phyloP scores from a whole-genome alignment of 1,140 invertebrate genomes.

The Orius laevigatus region DNA sequence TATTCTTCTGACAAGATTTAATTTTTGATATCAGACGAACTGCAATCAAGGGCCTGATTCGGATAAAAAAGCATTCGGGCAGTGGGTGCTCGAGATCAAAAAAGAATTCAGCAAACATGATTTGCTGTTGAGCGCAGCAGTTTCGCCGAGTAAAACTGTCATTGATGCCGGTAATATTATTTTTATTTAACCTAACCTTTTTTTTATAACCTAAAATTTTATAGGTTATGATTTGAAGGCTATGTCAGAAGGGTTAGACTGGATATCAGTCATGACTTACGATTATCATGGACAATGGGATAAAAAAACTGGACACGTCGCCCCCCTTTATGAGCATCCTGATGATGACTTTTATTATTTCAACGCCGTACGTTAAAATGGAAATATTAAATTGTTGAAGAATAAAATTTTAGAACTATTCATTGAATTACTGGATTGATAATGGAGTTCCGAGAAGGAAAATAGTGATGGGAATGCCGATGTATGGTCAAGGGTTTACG shows the following conservation, averaged over 20 bases:
- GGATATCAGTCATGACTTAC: constrained; percentile 74
- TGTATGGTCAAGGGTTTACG: constrained; percentile 78
- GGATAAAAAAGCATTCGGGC: constrained; percentile 46
- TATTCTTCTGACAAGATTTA: not conserved
- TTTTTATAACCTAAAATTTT: too few relatives aligned
- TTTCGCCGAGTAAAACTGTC: constrained; percentile 37
- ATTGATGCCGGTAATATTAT: constrained; percentile 57
- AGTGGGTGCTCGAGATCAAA: constrained; percentile 43
- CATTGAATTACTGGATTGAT: constrained; percentile 75
- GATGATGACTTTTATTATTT: constrained; percentile 44
- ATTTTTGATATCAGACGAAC: constrained; percentile 30
- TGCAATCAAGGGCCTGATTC: constrained; percentile 55
- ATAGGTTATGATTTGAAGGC: constrained; percentile 63
- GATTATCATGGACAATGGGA: constrained; percentile 78
- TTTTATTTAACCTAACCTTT: too few relatives aligned
- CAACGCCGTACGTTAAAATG: constrained; percentile 27
- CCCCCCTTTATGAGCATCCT: constrained; percentile 62
- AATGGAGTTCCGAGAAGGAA: constrained; percentile 63
- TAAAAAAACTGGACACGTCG: constrained; percentile 66
- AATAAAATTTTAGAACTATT: constrained; percentile 47
- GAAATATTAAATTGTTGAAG: constrained; percentile 18
- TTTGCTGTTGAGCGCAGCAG: constrained; percentile 35
- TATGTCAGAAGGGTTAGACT: constrained; percentile 56
- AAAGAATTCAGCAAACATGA: constrained; percentile 35
- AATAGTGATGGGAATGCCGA: constrained; percentile 73